These are phyloP conservation scores for Sebastes taczanowskii DNA, from an alignment of 2,797 vertebrate genomes.

Conservation along the genomic window DNA sequence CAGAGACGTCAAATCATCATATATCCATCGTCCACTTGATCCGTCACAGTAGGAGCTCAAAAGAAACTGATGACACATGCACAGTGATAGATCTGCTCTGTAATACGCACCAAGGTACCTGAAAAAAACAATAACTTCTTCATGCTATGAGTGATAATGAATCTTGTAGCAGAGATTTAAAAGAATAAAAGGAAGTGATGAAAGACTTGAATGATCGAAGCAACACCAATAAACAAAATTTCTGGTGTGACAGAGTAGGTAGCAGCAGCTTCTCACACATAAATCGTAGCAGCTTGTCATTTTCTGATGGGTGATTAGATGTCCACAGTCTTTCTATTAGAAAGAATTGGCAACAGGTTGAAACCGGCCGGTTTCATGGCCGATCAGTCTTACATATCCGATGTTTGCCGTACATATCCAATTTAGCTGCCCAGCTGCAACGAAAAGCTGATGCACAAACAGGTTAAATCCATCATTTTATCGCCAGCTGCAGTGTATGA, in stretches of 20 bases:
- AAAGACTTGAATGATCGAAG: not conserved
- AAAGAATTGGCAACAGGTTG: not conserved
- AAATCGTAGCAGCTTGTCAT: not conserved
- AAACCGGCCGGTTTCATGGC: not conserved
- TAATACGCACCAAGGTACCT: not conserved
- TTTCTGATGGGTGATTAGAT: not conserved
- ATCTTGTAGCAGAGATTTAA: not conserved
- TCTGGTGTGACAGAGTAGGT: not conserved
- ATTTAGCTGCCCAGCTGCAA: no score
- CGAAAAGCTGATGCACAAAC: no score
- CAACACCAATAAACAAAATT: not conserved
- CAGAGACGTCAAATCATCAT: not conserved
- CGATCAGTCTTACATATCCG: not conserved
- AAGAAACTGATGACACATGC: slow-evolving; percentile 3
- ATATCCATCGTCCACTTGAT: not conserved
- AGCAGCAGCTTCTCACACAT: slow-evolving; percentile 4
- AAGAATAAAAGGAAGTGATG: not conserved
- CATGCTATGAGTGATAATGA: not conserved
- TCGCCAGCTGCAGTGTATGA: no score
- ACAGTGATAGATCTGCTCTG: not conserved
- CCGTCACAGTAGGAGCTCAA: not conserved
- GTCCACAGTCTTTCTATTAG: not conserved
- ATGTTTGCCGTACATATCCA: not conserved
- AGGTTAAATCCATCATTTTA: no score
- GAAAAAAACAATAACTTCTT: not conserved